Evolutionary conservation across 2,113 vertebrate genomes (phyloP).

Genomic region (Heterochromis multidens): DNA sequence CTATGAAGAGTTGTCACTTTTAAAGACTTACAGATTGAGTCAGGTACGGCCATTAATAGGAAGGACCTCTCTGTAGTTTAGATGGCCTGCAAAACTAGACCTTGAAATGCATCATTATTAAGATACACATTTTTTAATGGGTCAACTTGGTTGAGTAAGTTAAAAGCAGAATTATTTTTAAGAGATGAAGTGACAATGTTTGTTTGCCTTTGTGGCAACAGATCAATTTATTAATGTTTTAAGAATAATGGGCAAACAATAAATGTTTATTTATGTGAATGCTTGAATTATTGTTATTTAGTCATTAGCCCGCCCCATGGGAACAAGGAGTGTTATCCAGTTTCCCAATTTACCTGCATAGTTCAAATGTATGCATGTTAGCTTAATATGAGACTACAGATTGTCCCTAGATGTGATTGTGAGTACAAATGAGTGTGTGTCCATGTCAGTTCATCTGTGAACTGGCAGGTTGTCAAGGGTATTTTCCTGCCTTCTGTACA

Average conservation of each 20-base stretch:
- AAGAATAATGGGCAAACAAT: not conserved
- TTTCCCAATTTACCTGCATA: not conserved
- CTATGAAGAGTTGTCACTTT: slow-evolving; percentile 58
- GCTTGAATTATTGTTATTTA: not conserved
- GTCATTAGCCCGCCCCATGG: not conserved
- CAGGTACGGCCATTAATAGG: not conserved
- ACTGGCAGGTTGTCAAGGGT: slow-evolving; percentile 44
- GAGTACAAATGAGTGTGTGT: not conserved
- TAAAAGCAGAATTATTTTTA: not conserved
- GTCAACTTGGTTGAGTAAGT: not conserved
- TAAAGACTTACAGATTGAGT: slow-evolving; percentile 30
- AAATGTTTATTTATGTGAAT: not conserved
- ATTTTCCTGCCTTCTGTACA: slow-evolving; percentile 24
- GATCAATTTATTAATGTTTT: not conserved
- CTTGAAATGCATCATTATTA: not conserved
- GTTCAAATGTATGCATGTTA: not conserved
- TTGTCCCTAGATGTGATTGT: slow-evolving; percentile 1
- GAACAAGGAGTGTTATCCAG: not conserved
- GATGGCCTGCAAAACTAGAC: not conserved
- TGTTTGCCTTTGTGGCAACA: not conserved
- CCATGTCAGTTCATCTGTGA: slow-evolving; percentile 22
- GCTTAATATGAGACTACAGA: not conserved
- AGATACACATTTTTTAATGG: not conserved
- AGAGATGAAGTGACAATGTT: not conserved
- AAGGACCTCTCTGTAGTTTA: not conserved